Percentiles rank a stretch among this genome's conserved stretches.
Evolutionary conservation across 30 jellyfish, hydroid and myxozoan species (phyloP).

Genomic region (Turritopsis dohrnii): DNA sequence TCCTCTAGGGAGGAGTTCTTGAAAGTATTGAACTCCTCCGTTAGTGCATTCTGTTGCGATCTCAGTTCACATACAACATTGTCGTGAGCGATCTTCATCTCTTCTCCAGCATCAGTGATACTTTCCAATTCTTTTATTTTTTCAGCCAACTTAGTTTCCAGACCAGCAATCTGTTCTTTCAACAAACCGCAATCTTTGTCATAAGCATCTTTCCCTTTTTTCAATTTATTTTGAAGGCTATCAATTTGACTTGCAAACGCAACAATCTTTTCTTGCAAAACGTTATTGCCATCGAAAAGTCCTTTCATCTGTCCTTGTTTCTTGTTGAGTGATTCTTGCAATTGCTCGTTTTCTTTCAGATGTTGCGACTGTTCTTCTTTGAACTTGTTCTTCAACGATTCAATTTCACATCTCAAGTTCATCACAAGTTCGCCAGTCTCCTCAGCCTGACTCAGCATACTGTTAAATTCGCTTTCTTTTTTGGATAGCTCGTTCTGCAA

Average conservation of each 20-base stretch:
- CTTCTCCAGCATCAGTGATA: not conserved
- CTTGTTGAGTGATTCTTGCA: slow-evolving; percentile 9
- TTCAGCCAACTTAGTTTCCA: not conserved
- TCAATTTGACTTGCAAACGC: slow-evolving; percentile 1
- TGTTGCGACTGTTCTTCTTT: slow-evolving; percentile 1
- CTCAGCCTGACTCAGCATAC: slow-evolving; percentile 17
- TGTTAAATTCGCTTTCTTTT: not conserved
- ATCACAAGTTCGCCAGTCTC: slow-evolving; percentile 19
- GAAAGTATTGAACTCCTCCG: not conserved
- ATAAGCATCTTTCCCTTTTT: not conserved
- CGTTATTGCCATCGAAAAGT: slow-evolving; percentile 1
- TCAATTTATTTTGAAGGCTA: not conserved
- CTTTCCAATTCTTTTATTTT: not conserved
- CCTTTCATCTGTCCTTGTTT: slow-evolving; percentile 9
- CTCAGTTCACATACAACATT: not conserved
- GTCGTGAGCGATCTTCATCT: not conserved
- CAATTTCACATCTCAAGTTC: slow-evolving; percentile 1
- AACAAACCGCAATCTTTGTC: not conserved
- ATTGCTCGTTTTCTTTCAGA: not conserved
- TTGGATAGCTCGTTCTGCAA: not conserved
- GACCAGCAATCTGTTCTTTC: slow-evolving; percentile 2
- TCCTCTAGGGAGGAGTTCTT: not conserved
- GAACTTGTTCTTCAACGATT: not conserved
- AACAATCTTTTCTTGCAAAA: slow-evolving; percentile 8
- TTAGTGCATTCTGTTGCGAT: not conserved